phyloP scores from a whole-genome alignment of 2,888 invertebrate species.

The Colletes collaris region DNA sequence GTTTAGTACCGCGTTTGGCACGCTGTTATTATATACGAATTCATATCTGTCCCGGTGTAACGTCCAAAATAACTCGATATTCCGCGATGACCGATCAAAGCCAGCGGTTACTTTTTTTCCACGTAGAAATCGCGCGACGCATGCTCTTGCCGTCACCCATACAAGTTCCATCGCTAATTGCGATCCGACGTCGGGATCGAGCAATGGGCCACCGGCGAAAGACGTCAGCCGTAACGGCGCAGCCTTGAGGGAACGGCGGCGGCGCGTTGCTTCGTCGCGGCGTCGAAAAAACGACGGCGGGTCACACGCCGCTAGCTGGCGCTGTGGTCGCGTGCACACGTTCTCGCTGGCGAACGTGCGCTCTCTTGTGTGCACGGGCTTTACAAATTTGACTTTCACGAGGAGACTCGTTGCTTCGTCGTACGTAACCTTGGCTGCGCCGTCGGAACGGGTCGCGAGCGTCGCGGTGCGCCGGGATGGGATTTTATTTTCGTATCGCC shows the following conservation, averaged over 20 bases:
- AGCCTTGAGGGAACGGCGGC: constrained; percentile 54
- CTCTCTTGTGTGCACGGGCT: constrained; percentile 33
- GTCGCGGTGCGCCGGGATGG: constrained; percentile 55
- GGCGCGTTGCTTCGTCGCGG: constrained; percentile 40
- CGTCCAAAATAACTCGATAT: constrained; percentile 21
- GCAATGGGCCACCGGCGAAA: constrained; percentile 40
- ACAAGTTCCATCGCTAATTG: constrained; percentile 45
- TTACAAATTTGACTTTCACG: constrained; percentile 68
- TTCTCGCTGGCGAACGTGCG: constrained; percentile 25
- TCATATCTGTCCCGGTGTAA: background rate
- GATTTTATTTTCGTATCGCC: constrained; percentile 70
- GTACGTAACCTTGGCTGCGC: constrained; percentile 65
- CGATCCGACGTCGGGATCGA: constrained; percentile 36
- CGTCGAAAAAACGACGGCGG: constrained; percentile 55
- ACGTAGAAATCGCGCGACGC: constrained; percentile 21
- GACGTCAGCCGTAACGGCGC: constrained; percentile 57
- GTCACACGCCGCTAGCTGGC: constrained; percentile 29
- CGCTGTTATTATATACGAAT: background rate
- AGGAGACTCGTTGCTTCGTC: constrained; percentile 56
- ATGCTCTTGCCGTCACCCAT: constrained; percentile 15
- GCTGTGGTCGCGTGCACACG: background rate
- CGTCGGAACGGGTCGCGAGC: constrained; percentile 46
- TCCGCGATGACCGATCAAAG: background rate
- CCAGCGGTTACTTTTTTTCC: background rate
- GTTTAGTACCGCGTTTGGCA: constrained; percentile 14